Conservation (phyloP, 2,888 invertebrate genomes). For the Hipparchia semele region DNA sequence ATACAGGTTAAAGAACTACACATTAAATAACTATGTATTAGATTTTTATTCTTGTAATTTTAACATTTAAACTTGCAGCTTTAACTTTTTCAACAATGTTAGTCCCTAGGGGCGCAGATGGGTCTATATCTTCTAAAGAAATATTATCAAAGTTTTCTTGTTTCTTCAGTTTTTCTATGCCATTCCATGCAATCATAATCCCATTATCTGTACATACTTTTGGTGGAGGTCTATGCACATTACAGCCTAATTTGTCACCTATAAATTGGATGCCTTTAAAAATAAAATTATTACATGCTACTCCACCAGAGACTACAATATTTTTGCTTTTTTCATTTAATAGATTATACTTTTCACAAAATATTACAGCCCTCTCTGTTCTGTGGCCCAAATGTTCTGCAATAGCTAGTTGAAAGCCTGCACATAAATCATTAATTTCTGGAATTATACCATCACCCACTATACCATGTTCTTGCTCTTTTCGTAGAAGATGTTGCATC, state of each 20-base stretch:
- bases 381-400: constrained; percentile 91
- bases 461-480: constrained; percentile 82
- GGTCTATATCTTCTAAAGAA: constrained; percentile 83
- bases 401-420: constrained; percentile 89
- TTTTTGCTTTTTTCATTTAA: constrained; percentile 79
- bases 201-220: constrained; percentile 98
- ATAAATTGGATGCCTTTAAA: constrained; percentile 86
- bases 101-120: constrained; percentile 85
- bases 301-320: constrained; percentile 96
- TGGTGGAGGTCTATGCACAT: constrained; percentile 89
- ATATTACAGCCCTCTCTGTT: constrained; percentile 92
- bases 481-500: constrained; percentile 74
- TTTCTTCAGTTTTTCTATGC: constrained; percentile 88
- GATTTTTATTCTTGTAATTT: constrained; percentile 53
- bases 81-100: constrained; percentile 83
- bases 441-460: constrained; percentile 89
- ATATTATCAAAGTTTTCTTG: constrained; percentile 64
- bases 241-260: constrained; percentile 85
- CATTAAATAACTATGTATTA: not conserved
- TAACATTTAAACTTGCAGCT: constrained; percentile 75
- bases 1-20: not conserved
- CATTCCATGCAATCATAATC: constrained; percentile 99
- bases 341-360: constrained; percentile 83
- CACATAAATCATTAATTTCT: constrained; percentile 91
- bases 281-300: constrained; percentile 96